Evolutionary conservation across 2,888 invertebrate genomes (phyloP).

Genomic region (Tiliacea aurago): DNA sequence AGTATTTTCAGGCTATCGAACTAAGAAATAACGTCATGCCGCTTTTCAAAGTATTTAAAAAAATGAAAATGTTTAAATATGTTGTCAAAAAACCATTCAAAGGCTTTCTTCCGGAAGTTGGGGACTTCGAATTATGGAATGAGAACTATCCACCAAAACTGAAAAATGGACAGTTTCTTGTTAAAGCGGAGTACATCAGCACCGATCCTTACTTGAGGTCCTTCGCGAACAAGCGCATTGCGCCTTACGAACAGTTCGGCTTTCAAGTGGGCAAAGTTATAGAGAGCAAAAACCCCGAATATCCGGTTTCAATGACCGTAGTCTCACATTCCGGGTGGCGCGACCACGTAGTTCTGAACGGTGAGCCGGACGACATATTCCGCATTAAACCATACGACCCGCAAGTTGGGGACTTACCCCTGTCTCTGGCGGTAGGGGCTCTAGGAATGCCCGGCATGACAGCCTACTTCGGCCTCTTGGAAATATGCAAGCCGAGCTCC

Average conservation of each 20-base stretch:
- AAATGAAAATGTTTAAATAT: constrained; percentile 66
- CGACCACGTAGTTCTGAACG: constrained; percentile 81
- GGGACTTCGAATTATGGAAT: constrained; percentile 81
- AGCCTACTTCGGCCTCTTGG: constrained; percentile 77
- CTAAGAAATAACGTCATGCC: not conserved
- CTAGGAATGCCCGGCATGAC: constrained; percentile 91
- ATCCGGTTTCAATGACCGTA: constrained; percentile 90
- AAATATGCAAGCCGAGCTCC: constrained; percentile 91
- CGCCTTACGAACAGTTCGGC: constrained; percentile 75
- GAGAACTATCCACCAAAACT: constrained; percentile 79
- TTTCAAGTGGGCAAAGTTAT: constrained; percentile 88
- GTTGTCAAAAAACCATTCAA: constrained; percentile 73
- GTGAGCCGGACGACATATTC: constrained; percentile 68
- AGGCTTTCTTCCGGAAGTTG: constrained; percentile 75
- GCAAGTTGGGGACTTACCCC: constrained; percentile 85
- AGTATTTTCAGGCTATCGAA: constrained; percentile 4
- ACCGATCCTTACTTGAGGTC: constrained; percentile 92
- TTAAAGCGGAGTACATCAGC: constrained; percentile 91
- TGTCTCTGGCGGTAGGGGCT: constrained; percentile 90
- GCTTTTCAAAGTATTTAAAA: constrained; percentile 4
- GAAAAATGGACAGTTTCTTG: constrained; percentile 88
- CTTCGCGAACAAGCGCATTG: constrained; percentile 70
- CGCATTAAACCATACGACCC: constrained; percentile 77
- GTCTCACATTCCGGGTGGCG: constrained; percentile 92
- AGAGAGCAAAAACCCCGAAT: constrained; percentile 91